Evolutionary conservation across 2,888 invertebrate species (phyloP).

Genomic region (Cremastobaeus sp.): DNA sequence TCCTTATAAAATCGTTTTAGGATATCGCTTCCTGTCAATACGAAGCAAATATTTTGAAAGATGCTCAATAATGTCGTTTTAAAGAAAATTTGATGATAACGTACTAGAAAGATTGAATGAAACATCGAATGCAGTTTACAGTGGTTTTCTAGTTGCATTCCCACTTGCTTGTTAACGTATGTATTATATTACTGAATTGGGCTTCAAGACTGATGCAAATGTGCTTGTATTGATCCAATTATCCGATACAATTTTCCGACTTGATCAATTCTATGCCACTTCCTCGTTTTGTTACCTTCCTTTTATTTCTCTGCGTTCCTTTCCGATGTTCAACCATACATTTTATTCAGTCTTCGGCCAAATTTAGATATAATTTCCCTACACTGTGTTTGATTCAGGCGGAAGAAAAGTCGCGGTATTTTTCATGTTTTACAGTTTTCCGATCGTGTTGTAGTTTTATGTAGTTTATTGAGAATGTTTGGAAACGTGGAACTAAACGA

Average conservation of each 20-base stretch:
- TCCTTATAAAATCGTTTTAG: conserved; percentile 52
- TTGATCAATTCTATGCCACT: too few relatives aligned
- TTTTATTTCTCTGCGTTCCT: too few relatives aligned
- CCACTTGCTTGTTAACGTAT: too few relatives aligned
- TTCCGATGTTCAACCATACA: too few relatives aligned
- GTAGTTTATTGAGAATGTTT: conserved; percentile 58
- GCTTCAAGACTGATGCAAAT: too few relatives aligned
- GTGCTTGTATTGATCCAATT: too few relatives aligned
- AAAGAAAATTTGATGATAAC: conserved; percentile 51
- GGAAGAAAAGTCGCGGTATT: conserved; percentile 11
- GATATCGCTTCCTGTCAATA: conserved; percentile 40
- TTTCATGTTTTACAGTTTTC: conserved; percentile 48
- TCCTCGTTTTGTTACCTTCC: too few relatives aligned
- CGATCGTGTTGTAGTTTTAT: conserved; percentile 52
- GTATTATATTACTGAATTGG: too few relatives aligned
- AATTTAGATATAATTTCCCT: too few relatives aligned
- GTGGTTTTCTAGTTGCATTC: conserved; percentile 32
- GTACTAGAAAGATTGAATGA: conserved; percentile 39
- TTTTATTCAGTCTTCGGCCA: too few relatives aligned
- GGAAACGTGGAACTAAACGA: conserved; percentile 16
- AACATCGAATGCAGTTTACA: conserved; percentile 50
- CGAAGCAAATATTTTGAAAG: conserved; percentile 58
- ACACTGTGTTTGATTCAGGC: too few relatives aligned
- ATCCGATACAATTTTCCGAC: too few relatives aligned
- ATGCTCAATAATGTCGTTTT: conserved; percentile 61